Conservation (phyloP, 1,140 invertebrate genomes). For the Drosophila pallidifrons region DNA sequence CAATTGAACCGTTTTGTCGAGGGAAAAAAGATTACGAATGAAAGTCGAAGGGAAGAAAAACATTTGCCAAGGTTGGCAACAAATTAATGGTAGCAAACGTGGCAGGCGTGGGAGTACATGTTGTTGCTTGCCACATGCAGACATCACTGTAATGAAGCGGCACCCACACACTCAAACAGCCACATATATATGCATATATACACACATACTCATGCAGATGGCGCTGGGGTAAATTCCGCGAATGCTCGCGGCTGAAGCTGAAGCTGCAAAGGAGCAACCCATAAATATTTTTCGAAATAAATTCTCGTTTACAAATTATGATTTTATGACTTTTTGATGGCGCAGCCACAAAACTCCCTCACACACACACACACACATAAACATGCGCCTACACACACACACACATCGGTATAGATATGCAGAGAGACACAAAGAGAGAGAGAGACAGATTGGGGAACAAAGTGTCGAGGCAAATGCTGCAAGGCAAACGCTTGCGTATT, state of each 20-base stretch:
- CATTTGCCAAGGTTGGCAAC: slow-evolving; percentile 49
- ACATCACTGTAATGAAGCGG: slow-evolving; percentile 64
- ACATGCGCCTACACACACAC: slow-evolving; percentile 18
- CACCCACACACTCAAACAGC: slow-evolving; percentile 9
- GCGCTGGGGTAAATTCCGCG: slow-evolving; percentile 57
- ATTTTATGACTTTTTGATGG: slow-evolving; percentile 83
- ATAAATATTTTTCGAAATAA: slow-evolving; percentile 83
- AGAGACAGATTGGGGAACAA: slow-evolving; percentile 6
- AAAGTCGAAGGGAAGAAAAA: slow-evolving; percentile 29
- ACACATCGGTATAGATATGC: slow-evolving; percentile 15
- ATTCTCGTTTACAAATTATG: slow-evolving; percentile 83
- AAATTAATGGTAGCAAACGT: slow-evolving; percentile 39
- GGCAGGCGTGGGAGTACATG: slow-evolving; percentile 24
- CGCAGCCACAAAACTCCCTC: slow-evolving; percentile 62
- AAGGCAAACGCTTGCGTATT: slow-evolving; percentile 75
- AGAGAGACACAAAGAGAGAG: neutral
- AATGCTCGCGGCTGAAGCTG: slow-evolving; percentile 37
- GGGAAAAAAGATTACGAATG: slow-evolving; percentile 35
- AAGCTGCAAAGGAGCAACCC: slow-evolving; percentile 54
- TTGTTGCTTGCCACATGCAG: slow-evolving; percentile 47
- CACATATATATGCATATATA: neutral
- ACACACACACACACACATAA: slow-evolving; percentile 1
- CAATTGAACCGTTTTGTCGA: slow-evolving; percentile 49
- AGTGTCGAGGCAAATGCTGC: slow-evolving; percentile 48
- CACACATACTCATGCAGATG: slow-evolving; percentile 5